phyloP scores from a whole-genome alignment of 2,113 vertebrate species.

The Manacus vitellinus region DNA sequence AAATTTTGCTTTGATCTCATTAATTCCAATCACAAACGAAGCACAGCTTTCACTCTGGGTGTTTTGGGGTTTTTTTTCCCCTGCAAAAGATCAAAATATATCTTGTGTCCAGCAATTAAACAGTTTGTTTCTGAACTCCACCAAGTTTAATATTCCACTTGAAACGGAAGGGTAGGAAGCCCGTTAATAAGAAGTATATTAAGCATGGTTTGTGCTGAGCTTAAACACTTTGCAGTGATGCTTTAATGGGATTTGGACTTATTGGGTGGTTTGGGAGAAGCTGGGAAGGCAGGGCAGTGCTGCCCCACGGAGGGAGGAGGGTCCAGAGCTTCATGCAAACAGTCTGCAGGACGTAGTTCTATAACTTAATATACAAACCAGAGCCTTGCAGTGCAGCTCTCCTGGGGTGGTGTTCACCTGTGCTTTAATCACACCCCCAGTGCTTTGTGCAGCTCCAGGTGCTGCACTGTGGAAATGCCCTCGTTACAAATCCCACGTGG shows the following conservation, averaged over 20 bases:
- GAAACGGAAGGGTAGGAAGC: neutral
- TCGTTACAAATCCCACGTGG: neutral
- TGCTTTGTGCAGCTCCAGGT: neutral
- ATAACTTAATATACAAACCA: neutral
- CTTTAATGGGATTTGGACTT: neutral
- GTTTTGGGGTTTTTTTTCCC: neutral
- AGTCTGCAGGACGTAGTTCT: rapidly evolving
- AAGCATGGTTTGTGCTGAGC: neutral
- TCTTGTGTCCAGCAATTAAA: conserved; percentile 39
- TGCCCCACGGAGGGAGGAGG: neutral
- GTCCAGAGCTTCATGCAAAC: neutral
- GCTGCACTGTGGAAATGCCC: rapidly evolving
- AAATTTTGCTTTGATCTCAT: conserved; percentile 46
- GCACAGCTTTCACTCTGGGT: neutral
- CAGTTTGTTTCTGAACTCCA: conserved; percentile 27
- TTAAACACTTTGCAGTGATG: neutral
- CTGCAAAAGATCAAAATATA: conserved; percentile 27
- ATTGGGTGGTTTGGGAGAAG: neutral
- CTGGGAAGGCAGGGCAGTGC: neutral
- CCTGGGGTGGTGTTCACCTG: rapidly evolving
- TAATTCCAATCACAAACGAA: conserved; percentile 27
- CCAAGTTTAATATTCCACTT: neutral
- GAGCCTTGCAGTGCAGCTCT: neutral
- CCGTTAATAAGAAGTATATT: neutral
- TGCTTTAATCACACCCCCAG: rapidly evolving